These are phyloP conservation scores for Cydia strobilella DNA, from an alignment of 1,140 invertebrate species.

Conservation along the genomic window DNA sequence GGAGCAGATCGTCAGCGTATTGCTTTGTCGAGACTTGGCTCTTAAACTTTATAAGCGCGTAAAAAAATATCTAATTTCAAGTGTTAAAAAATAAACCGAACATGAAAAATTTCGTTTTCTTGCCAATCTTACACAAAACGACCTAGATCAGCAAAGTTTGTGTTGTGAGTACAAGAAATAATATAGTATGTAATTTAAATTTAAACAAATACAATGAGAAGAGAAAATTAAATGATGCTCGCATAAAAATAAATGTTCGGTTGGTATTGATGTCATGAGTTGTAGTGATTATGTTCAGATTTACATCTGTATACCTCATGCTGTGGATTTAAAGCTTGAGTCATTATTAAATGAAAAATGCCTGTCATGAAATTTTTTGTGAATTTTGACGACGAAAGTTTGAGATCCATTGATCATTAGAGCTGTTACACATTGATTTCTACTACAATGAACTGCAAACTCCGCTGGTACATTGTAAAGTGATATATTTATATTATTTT, in stretches of 20 bases:
- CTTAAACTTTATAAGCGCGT: constrained; percentile 55
- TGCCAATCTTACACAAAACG: too few relatives aligned
- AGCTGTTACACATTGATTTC: constrained; percentile 63
- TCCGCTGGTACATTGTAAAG: constrained; percentile 68
- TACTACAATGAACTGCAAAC: constrained; percentile 71
- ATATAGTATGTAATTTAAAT: too few relatives aligned
- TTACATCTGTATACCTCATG: background rate
- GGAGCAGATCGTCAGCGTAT: constrained; percentile 49
- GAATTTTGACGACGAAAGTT: constrained; percentile 39
- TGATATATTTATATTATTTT: constrained; percentile 78
- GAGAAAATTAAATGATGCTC: too few relatives aligned
- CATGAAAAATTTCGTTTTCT: too few relatives aligned
- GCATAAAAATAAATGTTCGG: background rate
- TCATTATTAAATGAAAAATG: background rate
- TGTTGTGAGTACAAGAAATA: too few relatives aligned
- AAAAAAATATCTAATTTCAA: background rate
- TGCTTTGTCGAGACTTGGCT: constrained; percentile 38
- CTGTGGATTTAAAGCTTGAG: background rate
- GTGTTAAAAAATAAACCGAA: background rate
- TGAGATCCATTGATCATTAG: constrained; percentile 49
- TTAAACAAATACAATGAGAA: too few relatives aligned
- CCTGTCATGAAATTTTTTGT: background rate
- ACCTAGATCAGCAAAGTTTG: too few relatives aligned
- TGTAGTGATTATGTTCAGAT: background rate
- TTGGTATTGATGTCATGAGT: background rate